These are phyloP conservation scores for Capra hircus DNA, from an alignment of 2,113 vertebrate species.

Conservation along the genomic window DNA sequence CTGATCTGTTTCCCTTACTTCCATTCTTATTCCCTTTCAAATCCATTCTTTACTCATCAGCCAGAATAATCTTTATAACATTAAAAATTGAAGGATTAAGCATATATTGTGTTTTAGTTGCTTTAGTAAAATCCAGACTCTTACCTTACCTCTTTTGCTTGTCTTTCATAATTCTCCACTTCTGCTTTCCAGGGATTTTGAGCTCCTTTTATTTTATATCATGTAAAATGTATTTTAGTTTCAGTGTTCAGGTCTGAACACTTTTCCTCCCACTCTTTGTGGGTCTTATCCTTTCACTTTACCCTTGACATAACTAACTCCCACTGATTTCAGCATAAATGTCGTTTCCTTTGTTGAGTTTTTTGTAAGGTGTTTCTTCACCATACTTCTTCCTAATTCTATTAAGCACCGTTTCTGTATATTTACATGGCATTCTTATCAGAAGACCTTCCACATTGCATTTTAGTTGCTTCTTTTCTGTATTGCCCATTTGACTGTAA, in stretches of 20 bases:
- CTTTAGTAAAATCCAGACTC: neutral
- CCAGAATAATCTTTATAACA: neutral
- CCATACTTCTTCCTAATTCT: neutral
- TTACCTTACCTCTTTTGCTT: neutral
- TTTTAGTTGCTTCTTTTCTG: constrained; percentile 15
- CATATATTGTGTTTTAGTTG: neutral
- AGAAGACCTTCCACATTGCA: neutral
- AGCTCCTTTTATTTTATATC: neutral
- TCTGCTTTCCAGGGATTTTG: neutral
- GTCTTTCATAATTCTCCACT: neutral
- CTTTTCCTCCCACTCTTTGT: neutral
- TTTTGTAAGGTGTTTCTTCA: neutral
- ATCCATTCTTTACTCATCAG: neutral
- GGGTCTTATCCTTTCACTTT: neutral
- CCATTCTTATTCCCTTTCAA: neutral
- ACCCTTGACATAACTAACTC: neutral
- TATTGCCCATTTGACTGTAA: neutral
- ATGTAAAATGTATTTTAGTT: neutral
- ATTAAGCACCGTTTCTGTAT: neutral
- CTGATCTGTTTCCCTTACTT: neutral
- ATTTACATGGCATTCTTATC: neutral
- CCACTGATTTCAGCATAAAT: neutral
- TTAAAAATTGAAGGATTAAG: neutral
- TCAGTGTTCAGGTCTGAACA: neutral
- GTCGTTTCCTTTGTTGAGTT: neutral